A percentile compares a stretch with the other conserved stretches of the same genome.
Conservation (phyloP, 1,140 invertebrate genomes). For the Hycleus phaleratus region DNA sequence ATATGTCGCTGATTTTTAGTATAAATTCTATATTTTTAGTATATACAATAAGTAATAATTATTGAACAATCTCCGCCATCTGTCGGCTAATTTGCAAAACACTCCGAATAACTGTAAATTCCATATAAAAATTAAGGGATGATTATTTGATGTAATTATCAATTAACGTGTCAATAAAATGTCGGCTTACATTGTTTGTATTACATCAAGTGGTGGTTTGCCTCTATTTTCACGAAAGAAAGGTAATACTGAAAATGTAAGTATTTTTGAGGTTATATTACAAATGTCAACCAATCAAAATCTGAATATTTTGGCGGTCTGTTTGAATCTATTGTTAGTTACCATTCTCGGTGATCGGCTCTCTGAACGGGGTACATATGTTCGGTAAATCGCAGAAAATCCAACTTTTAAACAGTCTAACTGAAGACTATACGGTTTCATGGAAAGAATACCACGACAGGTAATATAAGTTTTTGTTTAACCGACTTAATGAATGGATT, state of each 20-base stretch:
- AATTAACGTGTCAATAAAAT: constrained; percentile 38
- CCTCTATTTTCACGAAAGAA: constrained; percentile 63
- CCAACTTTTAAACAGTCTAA: constrained; percentile 55
- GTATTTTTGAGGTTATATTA: constrained; percentile 21
- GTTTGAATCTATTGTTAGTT: constrained; percentile 47
- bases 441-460: constrained; percentile 63
- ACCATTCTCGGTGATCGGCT: constrained; percentile 71
- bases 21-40: no score
- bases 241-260: constrained; percentile 57
- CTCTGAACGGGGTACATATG: constrained; percentile 76
- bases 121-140: no score
- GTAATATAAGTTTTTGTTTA: constrained; percentile 16
- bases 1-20: no score
- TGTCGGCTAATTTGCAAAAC: no score
- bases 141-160: no score
- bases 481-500: constrained; percentile 3
- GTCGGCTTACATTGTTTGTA: constrained; percentile 60
- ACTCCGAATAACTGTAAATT: no score
- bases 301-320: not conserved
- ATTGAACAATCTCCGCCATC: no score
- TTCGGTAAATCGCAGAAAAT: constrained; percentile 67
- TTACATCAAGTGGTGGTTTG: constrained; percentile 61
- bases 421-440: constrained; percentile 59
- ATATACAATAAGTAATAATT: no score
- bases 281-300: not conserved